phyloP scores from a whole-genome alignment of 2,797 vertebrate genomes.

The Enteromius argenteus region DNA sequence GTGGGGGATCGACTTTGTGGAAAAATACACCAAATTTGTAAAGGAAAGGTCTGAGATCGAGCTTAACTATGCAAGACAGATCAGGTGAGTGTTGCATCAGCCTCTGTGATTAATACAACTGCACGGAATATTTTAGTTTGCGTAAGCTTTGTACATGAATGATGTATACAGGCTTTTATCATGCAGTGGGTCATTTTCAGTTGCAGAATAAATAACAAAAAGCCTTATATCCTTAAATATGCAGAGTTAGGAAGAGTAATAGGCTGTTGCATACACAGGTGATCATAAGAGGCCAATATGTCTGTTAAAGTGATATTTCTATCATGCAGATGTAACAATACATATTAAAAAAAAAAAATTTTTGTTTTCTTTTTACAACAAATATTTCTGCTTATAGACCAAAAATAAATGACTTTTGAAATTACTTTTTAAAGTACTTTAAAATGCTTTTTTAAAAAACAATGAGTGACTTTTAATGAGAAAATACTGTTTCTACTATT shows the following conservation, averaged over 20 bases:
- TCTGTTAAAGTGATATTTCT: not conserved
- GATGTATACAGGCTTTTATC: not conserved
- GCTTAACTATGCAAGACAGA: constrained; percentile 98
- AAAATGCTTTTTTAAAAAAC: too few relatives aligned
- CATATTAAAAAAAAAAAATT: not conserved
- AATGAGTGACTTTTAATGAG: not conserved
- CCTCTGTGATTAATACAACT: not conserved
- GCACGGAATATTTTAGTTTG: not conserved
- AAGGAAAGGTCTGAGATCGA: constrained; percentile 97
- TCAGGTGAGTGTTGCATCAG: constrained; percentile 86
- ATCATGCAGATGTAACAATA: not conserved
- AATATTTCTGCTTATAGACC: not conserved
- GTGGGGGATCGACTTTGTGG: constrained; percentile 95
- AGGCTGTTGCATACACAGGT: not conserved
- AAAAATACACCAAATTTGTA: constrained; percentile 98
- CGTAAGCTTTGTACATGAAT: not conserved
- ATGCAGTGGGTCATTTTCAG: not conserved
- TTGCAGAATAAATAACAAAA: not conserved
- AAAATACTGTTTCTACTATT: not conserved
- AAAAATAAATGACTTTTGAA: too few relatives aligned
- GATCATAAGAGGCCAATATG: not conserved
- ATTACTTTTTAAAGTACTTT: not conserved
- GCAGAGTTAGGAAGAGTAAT: not conserved
- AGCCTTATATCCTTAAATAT: not conserved
- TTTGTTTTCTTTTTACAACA: not conserved